Percentiles rank a stretch among this genome's conserved stretches.
Conservation (phyloP, 2,113 vertebrate species). For the Nibea coibor region DNA sequence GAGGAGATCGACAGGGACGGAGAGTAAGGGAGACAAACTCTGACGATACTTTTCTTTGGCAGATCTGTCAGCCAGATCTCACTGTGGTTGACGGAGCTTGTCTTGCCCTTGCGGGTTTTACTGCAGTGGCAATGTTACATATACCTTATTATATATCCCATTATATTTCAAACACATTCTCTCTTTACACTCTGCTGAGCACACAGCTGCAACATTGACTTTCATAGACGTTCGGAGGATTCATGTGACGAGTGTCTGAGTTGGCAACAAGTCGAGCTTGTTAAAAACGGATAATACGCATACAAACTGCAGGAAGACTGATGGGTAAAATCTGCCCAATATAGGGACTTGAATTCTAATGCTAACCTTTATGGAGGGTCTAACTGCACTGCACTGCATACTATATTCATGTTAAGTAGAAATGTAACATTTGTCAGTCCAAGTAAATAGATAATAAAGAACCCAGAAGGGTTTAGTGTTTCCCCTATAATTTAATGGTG, state of each 20-base stretch:
- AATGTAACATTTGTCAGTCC: not conserved
- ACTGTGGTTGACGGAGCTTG: constrained; percentile 45
- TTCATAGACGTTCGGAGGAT: constrained; percentile 46
- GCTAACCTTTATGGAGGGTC: not conserved
- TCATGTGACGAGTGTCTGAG: constrained; percentile 45
- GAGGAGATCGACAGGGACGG: constrained; percentile 10
- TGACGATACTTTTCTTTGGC: constrained; percentile 37
- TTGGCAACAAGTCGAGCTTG: constrained; percentile 33
- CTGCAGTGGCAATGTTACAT: constrained; percentile 51
- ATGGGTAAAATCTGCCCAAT: not conserved
- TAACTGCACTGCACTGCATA: no score
- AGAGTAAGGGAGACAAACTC: constrained; percentile 24
- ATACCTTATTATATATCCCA: constrained; percentile 57
- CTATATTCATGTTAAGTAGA: not conserved
- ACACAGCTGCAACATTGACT: constrained; percentile 47
- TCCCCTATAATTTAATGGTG: constrained; percentile 35
- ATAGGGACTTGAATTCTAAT: not conserved
- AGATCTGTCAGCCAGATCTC: constrained; percentile 40
- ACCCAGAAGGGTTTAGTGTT: constrained; percentile 24
- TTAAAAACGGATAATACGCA: constrained; percentile 21
- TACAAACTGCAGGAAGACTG: not conserved
- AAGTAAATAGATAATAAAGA: constrained; percentile 17
- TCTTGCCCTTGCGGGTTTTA: constrained; percentile 49
- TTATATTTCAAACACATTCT: constrained; percentile 63
- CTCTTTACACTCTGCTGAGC: constrained; percentile 51